Base-by-base conservation (phyloP, 2,888 invertebrate species). In the Lepas anatifera region DNA sequence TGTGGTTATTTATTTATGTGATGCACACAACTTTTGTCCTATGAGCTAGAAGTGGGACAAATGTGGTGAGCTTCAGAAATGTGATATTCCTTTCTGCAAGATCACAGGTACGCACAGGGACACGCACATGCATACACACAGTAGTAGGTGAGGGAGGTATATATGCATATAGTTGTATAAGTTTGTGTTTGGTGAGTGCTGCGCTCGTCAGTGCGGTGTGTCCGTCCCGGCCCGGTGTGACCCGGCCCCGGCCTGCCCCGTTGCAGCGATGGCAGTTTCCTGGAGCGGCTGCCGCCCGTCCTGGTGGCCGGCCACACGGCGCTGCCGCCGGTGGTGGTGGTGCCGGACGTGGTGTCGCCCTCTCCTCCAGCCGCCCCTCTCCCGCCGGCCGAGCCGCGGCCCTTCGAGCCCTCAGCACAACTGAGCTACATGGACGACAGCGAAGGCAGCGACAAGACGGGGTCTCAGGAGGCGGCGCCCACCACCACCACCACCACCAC, bases 241-340 rank as follows among this genome's bases (percentile, higher is more conserved):
- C n/a, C 13, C n/a, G 63, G 4, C 16, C n/a, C 16, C n/a, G 43
- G 43, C 41, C 11, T 32, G 35, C 13, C 46, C 66, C 41, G 67
- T 68, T 27, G 70, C 68, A 70, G 70, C 41, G 50, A 70, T 41
- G 70, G 70, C 29, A 68, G 70, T 27, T 63, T 39, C 35, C 58
- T 70, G 35, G 68, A 70, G 50, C 69, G 64, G 3, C 63, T 46
- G 39, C 37, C 58, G 16, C 68, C 70, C n/a, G 11, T 25, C 7
- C 63, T 25, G 41, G 35, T 67, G 67, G 27, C 16, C 7, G 13
- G 16, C 27, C 27, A 16, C 27, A 46, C 46, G n/a, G 68, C 13
- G 22, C 8, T 37, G 58, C 64, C n/a, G 18, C 39, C 29, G 1
- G 13, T 27, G 46, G 46, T 27, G 37, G 46, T 46, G 25, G 68